These are phyloP conservation scores for Myocastor coypus DNA, from an alignment of 2,113 vertebrate genomes.

Conservation along the genomic window DNA sequence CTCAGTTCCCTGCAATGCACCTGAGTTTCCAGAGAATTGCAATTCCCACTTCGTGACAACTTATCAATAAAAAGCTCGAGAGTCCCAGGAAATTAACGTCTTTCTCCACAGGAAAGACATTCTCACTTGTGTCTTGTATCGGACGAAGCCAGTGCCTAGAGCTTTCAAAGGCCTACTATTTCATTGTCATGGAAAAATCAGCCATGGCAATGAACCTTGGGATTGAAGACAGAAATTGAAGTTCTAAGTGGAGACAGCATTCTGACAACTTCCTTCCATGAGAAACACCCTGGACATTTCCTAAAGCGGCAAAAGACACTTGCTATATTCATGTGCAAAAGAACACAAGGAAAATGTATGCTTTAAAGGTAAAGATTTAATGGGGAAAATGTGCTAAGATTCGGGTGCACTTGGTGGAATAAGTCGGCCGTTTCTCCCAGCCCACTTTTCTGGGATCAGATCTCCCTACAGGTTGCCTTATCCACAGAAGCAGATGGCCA, in stretches of 20 bases:
- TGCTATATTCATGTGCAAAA: not conserved
- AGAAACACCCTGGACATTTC: not conserved
- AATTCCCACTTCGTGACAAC: not conserved
- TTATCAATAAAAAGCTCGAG: not conserved
- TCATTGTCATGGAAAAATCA: conserved; percentile 39
- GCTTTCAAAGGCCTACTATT: not conserved
- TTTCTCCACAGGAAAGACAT: not conserved
- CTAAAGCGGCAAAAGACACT: not conserved
- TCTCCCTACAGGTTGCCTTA: not conserved
- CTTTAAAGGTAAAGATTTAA: not conserved
- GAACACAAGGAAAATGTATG: not conserved
- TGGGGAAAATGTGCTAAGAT: not conserved
- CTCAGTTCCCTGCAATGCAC: not conserved
- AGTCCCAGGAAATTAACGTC: not conserved
- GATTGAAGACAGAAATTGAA: not conserved
- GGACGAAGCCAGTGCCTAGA: not conserved
- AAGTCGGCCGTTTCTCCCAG: accelerated
- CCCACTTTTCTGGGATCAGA: not conserved
- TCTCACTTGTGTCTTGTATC: not conserved
- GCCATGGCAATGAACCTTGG: not conserved
- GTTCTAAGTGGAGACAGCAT: not conserved
- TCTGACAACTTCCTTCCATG: not conserved
- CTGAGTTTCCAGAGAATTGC: conserved; percentile 57
- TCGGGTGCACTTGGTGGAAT: not conserved
- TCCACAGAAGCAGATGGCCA: not conserved